Evolutionary conservation across 2,888 invertebrate species (phyloP), one percentile per base, ranked within the genome.

Genomic region (Xylophagus ater): DNA sequence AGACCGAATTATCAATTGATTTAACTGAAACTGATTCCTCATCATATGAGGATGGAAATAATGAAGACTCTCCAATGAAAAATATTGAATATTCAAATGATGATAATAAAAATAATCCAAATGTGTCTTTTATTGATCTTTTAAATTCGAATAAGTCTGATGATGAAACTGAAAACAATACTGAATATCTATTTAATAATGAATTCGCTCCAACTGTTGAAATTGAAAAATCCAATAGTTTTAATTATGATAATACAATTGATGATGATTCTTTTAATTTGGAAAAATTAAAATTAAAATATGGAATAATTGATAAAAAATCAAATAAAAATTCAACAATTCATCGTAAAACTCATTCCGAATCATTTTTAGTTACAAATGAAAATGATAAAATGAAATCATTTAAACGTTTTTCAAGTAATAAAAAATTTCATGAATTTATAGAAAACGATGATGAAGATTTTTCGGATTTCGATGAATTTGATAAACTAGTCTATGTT

Each of bases 401-500:
- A 13, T 30, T 40, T 14, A 58, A 53, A 40, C 51, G 51, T 7
- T 53, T 45, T 29, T 46, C 47, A 9, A 50, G 43, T 20, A 33
- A 34, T 15, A 42, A 30, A 9, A 49, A 54, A 47, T 43, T 50
- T 40, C 25, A 44, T 35, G 37, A 47, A 34, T 39, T 51, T 30
- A 31, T 51, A 51, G 26, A 56, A 52, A 40, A 53, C 9, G 46
- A 44, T 3, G 50, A 53, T 24, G 38, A 31, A 6, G 40, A 42
- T 33, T 42, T 44, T 23, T 41, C 47, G 2, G 53, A 54, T 5
- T 42, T 53, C 2, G 59, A 59, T 49, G 60, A 60, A 31, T 58
- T 63, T 20, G 63, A 62, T 51, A 52, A 51, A 34, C 42, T 62
- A 20, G 55, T 58, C 3, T 50, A 51, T 34, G 44, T 17, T 18